Percentiles rank a stretch among this genome's conserved stretches.
Evolutionary conservation across 2,888 invertebrate species (phyloP).

Genomic region (Odiellus spinosus): DNA sequence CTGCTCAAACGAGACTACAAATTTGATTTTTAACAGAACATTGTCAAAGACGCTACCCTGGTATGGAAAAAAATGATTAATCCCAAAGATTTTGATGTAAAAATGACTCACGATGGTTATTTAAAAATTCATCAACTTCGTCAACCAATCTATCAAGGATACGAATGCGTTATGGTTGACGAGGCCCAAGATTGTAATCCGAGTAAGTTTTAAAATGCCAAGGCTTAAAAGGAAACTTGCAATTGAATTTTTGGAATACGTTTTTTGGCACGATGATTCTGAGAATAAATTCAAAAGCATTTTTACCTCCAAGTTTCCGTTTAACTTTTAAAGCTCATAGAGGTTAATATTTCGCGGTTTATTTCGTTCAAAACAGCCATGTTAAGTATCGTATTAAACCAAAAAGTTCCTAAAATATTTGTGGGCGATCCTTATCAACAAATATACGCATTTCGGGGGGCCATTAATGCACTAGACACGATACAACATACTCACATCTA

Average conservation of each 20-base stretch:
- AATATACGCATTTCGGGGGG: conserved; percentile 33
- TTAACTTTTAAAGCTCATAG: no score
- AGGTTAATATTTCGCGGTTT: no score
- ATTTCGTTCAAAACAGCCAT: no score
- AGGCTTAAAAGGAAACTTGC: no score
- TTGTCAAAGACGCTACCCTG: conserved; percentile 13
- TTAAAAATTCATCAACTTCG: conserved; percentile 30
- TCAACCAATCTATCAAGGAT: conserved; percentile 23
- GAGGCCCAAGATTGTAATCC: conserved; percentile 33
- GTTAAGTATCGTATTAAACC: conserved; percentile 26
- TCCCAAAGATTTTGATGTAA: conserved; percentile 18
- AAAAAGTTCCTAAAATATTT: conserved; percentile 28
- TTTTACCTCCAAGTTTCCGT: no score
- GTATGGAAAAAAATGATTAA: conserved; percentile 24
- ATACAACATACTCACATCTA: conserved; percentile 27
- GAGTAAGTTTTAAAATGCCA: no score
- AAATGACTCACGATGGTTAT: conserved; percentile 31
- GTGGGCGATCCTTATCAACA: conserved; percentile 34
- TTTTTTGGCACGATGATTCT: no score
- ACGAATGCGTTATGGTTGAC: conserved; percentile 31
- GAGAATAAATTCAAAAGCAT: no score
- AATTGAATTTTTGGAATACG: no score
- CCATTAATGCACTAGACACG: conserved; percentile 29
- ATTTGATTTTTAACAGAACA: conserved; percentile 2
- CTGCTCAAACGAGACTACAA: no score